Conservation (phyloP, 2,888 invertebrate species). For the Helleia helle region DNA sequence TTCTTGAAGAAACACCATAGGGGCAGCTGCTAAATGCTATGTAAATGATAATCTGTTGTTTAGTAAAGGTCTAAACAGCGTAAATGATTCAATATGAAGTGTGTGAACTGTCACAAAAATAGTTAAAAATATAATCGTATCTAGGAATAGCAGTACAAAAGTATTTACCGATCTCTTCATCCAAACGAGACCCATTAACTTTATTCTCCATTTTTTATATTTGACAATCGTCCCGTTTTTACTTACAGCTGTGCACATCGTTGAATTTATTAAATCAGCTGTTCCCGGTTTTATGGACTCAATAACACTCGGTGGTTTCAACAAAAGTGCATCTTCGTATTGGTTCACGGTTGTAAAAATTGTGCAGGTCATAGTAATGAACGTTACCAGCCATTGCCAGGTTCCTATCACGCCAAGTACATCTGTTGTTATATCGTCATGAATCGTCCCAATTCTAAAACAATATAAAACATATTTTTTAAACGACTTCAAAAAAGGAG, state of each 20-base stretch:
- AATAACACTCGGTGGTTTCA: constrained; percentile 33
- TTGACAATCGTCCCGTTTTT: constrained; percentile 33
- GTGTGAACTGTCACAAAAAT: too few species aligned
- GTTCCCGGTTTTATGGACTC: constrained; percentile 33
- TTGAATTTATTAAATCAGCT: constrained; percentile 32
- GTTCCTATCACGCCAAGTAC: constrained; percentile 51
- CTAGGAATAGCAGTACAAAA: background rate
- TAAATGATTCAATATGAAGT: too few species aligned
- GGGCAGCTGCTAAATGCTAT: too few species aligned
- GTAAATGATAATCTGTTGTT: too few species aligned
- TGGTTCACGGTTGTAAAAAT: constrained; percentile 43
- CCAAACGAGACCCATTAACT: constrained; percentile 49
- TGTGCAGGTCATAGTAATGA: constrained; percentile 38
- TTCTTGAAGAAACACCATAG: too few species aligned
- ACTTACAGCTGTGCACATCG: constrained; percentile 34
- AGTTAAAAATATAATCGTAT: constrained; percentile 3
- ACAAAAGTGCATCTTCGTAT: constrained; percentile 48
- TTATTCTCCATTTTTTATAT: constrained; percentile 47
- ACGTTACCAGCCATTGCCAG: constrained; percentile 60
- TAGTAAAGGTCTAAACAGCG: too few species aligned
- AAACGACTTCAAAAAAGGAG: too few species aligned
- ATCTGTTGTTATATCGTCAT: constrained; percentile 61
- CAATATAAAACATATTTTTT: background rate
- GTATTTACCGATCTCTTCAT: constrained; percentile 46
- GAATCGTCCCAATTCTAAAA: constrained; percentile 54